Evolutionary conservation across 2,797 vertebrate species (phyloP), one percentile per base, ranked within the genome.

Genomic region (Melanotaenia parkinsoni): DNA sequence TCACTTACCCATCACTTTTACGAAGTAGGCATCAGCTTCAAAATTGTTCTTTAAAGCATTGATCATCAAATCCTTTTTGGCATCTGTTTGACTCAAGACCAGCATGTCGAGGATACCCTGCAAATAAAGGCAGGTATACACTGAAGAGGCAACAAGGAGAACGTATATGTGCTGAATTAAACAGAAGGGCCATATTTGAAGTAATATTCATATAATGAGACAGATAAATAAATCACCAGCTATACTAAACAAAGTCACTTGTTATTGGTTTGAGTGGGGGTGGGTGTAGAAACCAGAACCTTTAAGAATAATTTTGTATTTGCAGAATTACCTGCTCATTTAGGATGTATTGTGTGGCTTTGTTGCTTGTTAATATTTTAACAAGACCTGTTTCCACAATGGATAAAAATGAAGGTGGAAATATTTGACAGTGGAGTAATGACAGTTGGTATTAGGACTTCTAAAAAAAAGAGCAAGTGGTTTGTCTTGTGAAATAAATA

Each of bases 1-100:
- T 74, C 43, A 96, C 98, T 98, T 92, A 99, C 98, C 98, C 81
- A 98, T 99, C 83, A 99, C 98, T 96, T 99, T 99, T 74, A 99
- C 97, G 77, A 99, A 99, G 88, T 99, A 99, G 45, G 98, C 98
- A 66, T 99, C 98, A 0, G 95, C 96, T 94, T 99, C 97, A 62
- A 97, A 99, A 93, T 98, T 99, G 91, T 99, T 99, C 94, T 97
- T 97, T 84, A 99, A 90, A 58, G 96, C 94, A 54, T 98, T 95
- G 87, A 99, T 96, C 85, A 91, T 85, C 67, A 95, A 92, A 58
- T 97, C 95, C 11, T 86, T 86, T 70, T 83, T 94, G 58, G 84
- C 87, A 62, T 92, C 87, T 56, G 91, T 91, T 79, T 94, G 89
- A 84, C 96, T 97, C 73, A 98, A 90, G 76, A 98, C 94, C 77